Base-by-base conservation (phyloP, 2,797 vertebrate genomes). In the Nasua narica region DNA sequence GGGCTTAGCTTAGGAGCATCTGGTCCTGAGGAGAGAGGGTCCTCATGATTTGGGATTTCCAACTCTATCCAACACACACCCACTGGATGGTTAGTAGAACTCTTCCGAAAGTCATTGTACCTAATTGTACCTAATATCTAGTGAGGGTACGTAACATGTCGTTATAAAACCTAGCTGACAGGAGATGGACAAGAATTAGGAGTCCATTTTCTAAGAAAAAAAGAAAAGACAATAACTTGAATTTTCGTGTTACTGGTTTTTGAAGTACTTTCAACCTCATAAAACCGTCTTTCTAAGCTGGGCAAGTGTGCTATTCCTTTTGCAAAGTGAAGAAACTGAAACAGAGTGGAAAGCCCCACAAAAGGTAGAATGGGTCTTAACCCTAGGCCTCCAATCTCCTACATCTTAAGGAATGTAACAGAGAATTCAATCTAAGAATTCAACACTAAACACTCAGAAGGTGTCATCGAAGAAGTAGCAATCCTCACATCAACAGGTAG, bases 191-290 rank as follows among this genome's bases (percentile, higher is more conserved):
- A 87, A n/a, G 2, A 69, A 37, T 48, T 12, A 1, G 29, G 67
- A 83, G 21, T n/a, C 48, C 21, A 65, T 67, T 82, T 81, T 9
- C 3, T 37, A 81, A 69, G 72, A 69, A 10, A 78, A 48, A 50
- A n/a, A 18, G 3, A 60, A 60, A 27, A 62, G 19, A 56, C 3
- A 87, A 14, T 62, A 62, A 2, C 29, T 93, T 87, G 54, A 88
- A 77, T 67, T 81, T 72, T 50, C 78, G 15, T 69, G 82, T 58
- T 89, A 79, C 5, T 40, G 23, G 25, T 48, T 91, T 91, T 40
- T 89, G 27, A 86, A 94, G 29, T 89, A 81, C 23, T 94, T 94
- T 87, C 35, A 87, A 86, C 8, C 69, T 94, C 60, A 90, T 74
- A 91, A 91, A 79, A 76, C 10, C 58, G 3, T 94, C 95, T 65